Evolutionary conservation across 2,113 vertebrate genomes (phyloP), one percentile per base, ranked within the genome.

Genomic region (Falco punctatus): DNA sequence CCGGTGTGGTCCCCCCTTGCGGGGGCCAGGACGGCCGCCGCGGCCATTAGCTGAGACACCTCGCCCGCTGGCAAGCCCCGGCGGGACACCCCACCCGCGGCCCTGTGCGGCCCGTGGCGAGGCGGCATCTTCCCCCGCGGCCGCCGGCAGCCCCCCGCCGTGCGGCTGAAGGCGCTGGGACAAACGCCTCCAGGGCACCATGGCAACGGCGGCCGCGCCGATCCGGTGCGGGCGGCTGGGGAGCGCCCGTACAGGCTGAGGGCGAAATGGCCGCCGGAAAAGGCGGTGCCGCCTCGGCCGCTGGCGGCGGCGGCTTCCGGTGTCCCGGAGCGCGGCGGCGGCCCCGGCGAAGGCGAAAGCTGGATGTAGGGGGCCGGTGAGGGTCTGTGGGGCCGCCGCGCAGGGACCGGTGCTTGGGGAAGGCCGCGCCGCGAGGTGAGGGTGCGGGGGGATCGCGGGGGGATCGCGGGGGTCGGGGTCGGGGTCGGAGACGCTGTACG

Each of bases 231-330:
- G 38, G 38, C 38, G 38, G 38, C 38, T 38, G 38, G 38, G 38
- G 38, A 38, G 38, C 38, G 38, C 38, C 38, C 38, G 38, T 38
- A 38, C 38, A 38, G 38, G 38, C 38, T 93, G 65, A 91, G 83
- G 87, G 95, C 83, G 74, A 96, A 88, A 92, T 88, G 95, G 92
- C 64, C 6, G 62, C 28, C 70, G 65, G 73, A 84, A 81, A 17
- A 14, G 67, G 86, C 19, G 35, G 66, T 0, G 9, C 8, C 8
- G 2, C 15, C 15, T 67, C 79, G 85, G 1, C 32, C 5, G 5
- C 15, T 0, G 26, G 5, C 5, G 11, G 42, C 2, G 21, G 10
- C 6, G 0, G 40, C 0, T 52, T 81, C 69, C 55, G 32, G 35
- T 20, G 32, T 15, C 4, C 5, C 2, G 24, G 7, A 1, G 48